These are phyloP conservation scores for Cylas formicarius DNA, from an alignment of 1,140 invertebrate genomes.

Conservation along the genomic window DNA sequence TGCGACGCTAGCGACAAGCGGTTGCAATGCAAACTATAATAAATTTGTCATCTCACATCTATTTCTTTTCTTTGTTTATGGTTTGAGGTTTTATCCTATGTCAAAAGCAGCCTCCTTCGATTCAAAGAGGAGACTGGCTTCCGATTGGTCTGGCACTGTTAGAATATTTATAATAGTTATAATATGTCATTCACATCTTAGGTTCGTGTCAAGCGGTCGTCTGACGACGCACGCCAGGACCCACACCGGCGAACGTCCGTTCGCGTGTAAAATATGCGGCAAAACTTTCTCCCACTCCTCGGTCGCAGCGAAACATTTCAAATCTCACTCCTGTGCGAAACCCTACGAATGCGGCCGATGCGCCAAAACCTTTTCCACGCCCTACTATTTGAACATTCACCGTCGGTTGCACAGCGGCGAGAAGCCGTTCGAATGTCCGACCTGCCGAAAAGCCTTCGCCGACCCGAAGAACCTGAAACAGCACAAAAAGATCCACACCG, in stretches of 20 bases:
- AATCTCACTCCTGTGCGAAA: slow-evolving; percentile 53
- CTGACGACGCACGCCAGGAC: slow-evolving; percentile 37
- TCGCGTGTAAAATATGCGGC: slow-evolving; percentile 45
- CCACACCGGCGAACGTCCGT: slow-evolving; percentile 48
- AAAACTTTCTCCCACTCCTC: slow-evolving; percentile 45
- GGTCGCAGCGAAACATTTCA: slow-evolving; percentile 47
- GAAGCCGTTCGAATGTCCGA: slow-evolving; percentile 39
- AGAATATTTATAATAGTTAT: too few relatives aligned
- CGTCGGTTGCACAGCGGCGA: slow-evolving; percentile 45
- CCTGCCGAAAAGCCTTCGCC: slow-evolving; percentile 38
- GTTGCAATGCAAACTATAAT: too few relatives aligned
- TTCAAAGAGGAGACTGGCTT: too few relatives aligned
- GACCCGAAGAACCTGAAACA: slow-evolving; percentile 39
- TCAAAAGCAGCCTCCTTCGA: too few relatives aligned
- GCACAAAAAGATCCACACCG: slow-evolving; percentile 45
- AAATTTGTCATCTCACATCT: too few relatives aligned
- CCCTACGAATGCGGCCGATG: slow-evolving; percentile 54
- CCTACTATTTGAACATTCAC: slow-evolving; percentile 41
- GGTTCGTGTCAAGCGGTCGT: slow-evolving; percentile 27
- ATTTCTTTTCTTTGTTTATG: neutral
- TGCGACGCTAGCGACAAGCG: too few relatives aligned
- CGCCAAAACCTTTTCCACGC: slow-evolving; percentile 31
- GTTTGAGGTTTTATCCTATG: too few relatives aligned
- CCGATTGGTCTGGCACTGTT: too few relatives aligned
- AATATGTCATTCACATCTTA: slow-evolving; percentile 9